Evolutionary conservation across 2,888 invertebrate genomes (phyloP), one percentile per base, ranked within the genome.

Genomic region (Morpho helenor): DNA sequence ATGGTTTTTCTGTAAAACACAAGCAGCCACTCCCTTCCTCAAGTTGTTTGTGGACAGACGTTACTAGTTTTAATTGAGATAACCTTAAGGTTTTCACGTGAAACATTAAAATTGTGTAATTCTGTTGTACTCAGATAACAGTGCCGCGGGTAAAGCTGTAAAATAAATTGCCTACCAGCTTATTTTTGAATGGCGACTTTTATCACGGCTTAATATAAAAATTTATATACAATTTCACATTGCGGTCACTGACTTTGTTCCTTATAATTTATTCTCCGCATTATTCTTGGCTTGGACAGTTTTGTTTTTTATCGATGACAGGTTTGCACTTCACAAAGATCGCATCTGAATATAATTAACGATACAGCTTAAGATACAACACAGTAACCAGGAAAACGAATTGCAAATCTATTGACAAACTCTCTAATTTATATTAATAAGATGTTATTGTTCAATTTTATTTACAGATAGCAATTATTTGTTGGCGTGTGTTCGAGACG

Each of bases 401-500:
- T 43, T 3, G 42, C 8, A 43, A 43, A 43, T 9, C n/a, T 9
- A 8, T 43, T 43, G 43, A 43, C 43, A 9, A n/a, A 43, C 43
- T 3, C 43, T 8, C 2, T 43, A 6, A n/a, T n/a, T 8, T 45
- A 7, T 45, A 45, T 45, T n/a, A n/a, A 10, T 45, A n/a, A 7
- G 7, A n/a, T 10, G 23, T 47, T 22, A 16, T 44, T 41, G 16
- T 40, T 40, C 42, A 48, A 48, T 10, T 60, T 66, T 80, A 76
- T 78, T 91, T 88, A 73, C 93, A 97, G 98, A 98, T 92, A 94
- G 95, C 71, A 95, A 95, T 87, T 96, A 95, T 83, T 92, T 99
- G 68, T 90, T 99, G 75, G 95, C 96, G 75, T 98, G 98, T 81
- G 96, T 98, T 56, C 92, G 99, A 72, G 99, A 99, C 84, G 98